Base-by-base conservation (phyloP, 2,888 invertebrate genomes). In the Bibio marci region DNA sequence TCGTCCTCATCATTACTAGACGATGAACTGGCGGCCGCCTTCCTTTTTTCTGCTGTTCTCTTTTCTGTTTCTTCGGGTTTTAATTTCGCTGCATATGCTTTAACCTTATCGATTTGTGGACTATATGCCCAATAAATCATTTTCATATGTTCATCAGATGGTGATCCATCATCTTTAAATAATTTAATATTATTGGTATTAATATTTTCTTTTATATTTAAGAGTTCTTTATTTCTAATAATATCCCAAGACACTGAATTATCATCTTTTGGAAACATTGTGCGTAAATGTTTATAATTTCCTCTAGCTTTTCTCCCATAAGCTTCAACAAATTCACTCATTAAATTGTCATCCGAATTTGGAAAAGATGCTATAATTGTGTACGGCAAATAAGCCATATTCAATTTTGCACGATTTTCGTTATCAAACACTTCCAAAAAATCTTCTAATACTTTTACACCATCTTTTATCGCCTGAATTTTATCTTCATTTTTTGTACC, bases 401-500 rank as follows among this genome's bases (percentile, higher is more conserved):
- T 81, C 48, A 77, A 73, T 45, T 70, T 71, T 26, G 75, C 70
- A 41, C 73, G 58, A 48, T 77, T 75, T 47, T 72, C 64, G 1
- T 68, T 66, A 46, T 80, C 80, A 52, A 77, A 82, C 45, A 79
- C 77, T 41, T 78, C 76, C 0, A 82, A 60, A 60, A 80, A 83
- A 47, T 74, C 69, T 51, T 82, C 80, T 47, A 82, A 73, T 8
- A 74, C 62, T 19, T 70, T 58, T 37, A 82, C 68, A 1, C 80
- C 80, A 45, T 78, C 78, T 46, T 77, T 77, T 43, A 83, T 79
- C 49, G 80, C 76, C 41, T 72, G 66, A 6, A 81, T 62, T 52
- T 83, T 83, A 13, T 76, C 75, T 50, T 80, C 76, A 50, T 80
- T 80, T 47, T 77, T 74, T 1, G 83, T 82, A 38, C 79, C 77